Conservation (phyloP, 2,113 vertebrate species). For the Chamaea fasciata region DNA sequence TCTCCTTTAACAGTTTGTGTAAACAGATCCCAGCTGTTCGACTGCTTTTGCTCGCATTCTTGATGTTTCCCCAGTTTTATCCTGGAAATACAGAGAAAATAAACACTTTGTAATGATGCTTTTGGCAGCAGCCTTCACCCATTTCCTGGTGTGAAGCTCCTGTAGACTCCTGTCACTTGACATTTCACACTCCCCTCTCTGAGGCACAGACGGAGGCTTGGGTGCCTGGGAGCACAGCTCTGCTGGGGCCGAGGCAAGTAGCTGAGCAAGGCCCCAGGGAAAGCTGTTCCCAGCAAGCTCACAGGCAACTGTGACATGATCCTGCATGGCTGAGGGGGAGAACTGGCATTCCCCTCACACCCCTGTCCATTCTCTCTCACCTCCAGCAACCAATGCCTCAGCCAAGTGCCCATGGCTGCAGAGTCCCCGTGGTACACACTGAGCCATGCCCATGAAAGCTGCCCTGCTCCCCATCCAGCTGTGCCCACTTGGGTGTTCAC, state of each 20-base stretch:
- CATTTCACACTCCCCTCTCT: neutral
- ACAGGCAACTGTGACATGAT: neutral
- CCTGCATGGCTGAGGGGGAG: fast-evolving
- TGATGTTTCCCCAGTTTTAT: neutral
- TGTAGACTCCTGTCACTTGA: fast-evolving
- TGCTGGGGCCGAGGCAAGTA: fast-evolving
- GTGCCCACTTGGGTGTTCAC: neutral
- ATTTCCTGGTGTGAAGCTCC: neutral
- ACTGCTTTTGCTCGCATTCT: neutral
- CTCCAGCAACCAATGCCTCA: fast-evolving
- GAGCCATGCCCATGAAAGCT: neutral
- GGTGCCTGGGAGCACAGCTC: neutral
- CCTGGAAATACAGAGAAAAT: neutral
- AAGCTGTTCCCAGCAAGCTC: neutral
- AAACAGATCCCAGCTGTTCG: neutral
- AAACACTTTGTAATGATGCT: neutral
- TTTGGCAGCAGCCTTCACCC: neutral
- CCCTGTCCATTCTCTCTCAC: neutral
- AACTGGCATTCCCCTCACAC: neutral
- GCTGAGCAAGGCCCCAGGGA: neutral
- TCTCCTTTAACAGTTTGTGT: neutral
- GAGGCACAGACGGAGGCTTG: fast-evolving
- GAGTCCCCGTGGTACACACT: neutral
- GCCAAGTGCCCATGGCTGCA: neutral
- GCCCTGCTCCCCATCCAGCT: fast-evolving